Conservation (phyloP, 2,113 vertebrate species). For the Nesoenas mayeri region DNA sequence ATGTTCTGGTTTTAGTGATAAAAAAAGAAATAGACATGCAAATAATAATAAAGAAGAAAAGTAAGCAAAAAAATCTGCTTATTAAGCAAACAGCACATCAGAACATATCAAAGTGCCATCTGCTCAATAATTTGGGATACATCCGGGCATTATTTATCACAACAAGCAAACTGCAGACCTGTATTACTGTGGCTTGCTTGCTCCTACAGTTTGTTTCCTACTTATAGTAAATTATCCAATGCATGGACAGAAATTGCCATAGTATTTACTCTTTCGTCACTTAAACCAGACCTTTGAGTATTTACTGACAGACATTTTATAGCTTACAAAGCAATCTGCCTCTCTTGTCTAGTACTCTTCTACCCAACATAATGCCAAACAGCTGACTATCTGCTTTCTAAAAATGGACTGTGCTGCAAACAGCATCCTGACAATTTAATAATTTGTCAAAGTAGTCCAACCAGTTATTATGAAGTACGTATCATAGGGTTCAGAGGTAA, state of each 20-base stretch:
- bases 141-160: neutral
- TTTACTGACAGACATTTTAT: conserved; percentile 69
- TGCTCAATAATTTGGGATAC: neutral
- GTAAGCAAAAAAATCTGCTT: neutral
- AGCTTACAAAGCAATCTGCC: conserved; percentile 72
- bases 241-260: conserved; percentile 32
- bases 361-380: conserved; percentile 51
- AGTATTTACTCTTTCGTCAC: conserved; percentile 64
- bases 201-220: conserved; percentile 20
- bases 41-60: neutral
- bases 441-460: conserved; percentile 72
- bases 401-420: conserved; percentile 70
- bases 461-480: conserved; percentile 64
- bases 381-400: conserved; percentile 75
- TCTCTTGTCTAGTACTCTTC: conserved; percentile 41
- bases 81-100: neutral
- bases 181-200: neutral
- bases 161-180: neutral
- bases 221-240: conserved; percentile 52
- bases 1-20: accelerated
- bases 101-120: neutral
- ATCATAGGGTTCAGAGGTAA: conserved; percentile 72
- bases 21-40: neutral
- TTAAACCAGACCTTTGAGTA: conserved; percentile 29
- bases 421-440: conserved; percentile 72